Conservation (phyloP, 2,797 vertebrate genomes). For the Darevskia nairensis region DNA sequence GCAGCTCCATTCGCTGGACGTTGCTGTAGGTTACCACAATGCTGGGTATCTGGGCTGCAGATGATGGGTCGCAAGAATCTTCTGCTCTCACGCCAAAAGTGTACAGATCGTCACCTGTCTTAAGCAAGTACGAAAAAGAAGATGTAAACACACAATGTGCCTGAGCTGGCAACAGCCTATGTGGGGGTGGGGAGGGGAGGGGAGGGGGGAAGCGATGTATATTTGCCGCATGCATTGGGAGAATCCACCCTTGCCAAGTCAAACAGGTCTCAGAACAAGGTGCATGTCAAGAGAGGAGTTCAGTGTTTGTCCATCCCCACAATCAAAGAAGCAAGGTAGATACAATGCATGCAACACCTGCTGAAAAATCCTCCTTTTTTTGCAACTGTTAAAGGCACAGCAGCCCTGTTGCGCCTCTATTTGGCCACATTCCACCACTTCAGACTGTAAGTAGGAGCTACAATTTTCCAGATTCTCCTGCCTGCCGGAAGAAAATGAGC, state of each 20-base stretch:
- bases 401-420: too few species aligned
- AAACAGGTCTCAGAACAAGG: constrained; percentile 10
- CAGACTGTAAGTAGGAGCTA: not conserved
- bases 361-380: too few species aligned
- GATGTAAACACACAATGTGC: constrained; percentile 23
- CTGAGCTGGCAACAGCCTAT: constrained; percentile 8
- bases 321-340: not conserved
- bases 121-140: constrained; percentile 55
- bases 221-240: constrained; percentile 25
- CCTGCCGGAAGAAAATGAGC: not conserved
- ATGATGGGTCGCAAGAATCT: constrained; percentile 10
- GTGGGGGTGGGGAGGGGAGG: not conserved
- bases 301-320: not conserved
- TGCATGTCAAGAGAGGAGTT: constrained; percentile 24
- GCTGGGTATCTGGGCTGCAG: constrained; percentile 78
- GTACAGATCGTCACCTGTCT: constrained; percentile 71
- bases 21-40: constrained; percentile 80
- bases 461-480: not conserved
- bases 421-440: not conserved
- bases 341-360: too few species aligned
- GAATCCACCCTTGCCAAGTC: fast-evolving
- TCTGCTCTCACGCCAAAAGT: constrained; percentile 63
- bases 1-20: constrained; percentile 49
- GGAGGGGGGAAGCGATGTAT: not conserved
- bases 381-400: too few species aligned